Conservation (phyloP, 2,113 vertebrate genomes). For the Charadrius vociferus region DNA sequence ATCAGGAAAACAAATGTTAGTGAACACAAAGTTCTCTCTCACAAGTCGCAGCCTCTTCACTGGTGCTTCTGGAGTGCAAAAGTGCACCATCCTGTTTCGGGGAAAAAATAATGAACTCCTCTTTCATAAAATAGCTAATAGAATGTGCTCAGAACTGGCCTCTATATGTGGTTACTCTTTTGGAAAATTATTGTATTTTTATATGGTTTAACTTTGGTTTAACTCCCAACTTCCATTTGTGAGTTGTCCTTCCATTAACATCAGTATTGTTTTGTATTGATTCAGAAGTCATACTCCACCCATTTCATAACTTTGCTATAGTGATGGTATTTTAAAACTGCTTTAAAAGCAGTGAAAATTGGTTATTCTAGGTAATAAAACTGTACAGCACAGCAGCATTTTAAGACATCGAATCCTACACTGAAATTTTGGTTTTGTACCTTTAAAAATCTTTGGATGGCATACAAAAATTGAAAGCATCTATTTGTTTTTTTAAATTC, state of each 20-base stretch:
- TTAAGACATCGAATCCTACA: background rate
- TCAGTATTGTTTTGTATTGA: background rate
- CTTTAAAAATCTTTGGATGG: background rate
- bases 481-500: background rate
- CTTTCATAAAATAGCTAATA: background rate
- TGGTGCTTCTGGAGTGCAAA: background rate
- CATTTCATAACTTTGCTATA: background rate
- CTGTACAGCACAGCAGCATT: background rate
- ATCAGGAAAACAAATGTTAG: background rate
- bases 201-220: too few species aligned
- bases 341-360: background rate
- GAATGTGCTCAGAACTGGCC: background rate
- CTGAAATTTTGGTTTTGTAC: background rate
- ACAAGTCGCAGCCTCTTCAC: background rate
- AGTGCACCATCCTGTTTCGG: background rate
- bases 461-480: background rate
- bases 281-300: background rate
- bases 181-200: background rate
- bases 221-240: background rate
- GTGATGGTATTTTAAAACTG: background rate
- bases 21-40: background rate
- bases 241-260: background rate
- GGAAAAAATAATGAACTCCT: background rate
- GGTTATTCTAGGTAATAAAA: background rate
- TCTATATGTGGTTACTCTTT: background rate